Evolutionary conservation across 2,888 invertebrate species (phyloP), one percentile per base, ranked within the genome.

Genomic region (Drosophila kokeensis): DNA sequence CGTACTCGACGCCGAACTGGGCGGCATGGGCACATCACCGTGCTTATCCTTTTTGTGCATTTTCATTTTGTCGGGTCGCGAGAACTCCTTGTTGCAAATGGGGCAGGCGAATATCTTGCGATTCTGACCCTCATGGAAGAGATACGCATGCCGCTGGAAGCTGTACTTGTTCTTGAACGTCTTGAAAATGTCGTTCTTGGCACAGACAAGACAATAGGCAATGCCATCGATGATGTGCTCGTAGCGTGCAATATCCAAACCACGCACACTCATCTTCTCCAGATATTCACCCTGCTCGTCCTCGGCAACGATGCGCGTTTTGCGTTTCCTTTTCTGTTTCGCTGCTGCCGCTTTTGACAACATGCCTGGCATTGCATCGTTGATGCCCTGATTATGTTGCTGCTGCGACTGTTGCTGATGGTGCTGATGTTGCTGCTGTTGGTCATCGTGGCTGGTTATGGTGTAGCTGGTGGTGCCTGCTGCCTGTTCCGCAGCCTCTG

Each of bases 11-110:
- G 74, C 67, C 2, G 80, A 78, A 0, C 80, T 80, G 4, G 87
- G 89, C 45, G 86, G 82, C 71, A 90, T 87, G 6, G 89, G 80
- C 42, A 90, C 80, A 61, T 92, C 92, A 11, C 92, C 91, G 61
- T 92, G 92, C 61, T 92, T 92, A 58, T 92, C 92, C 79, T 92
- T 92, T 72, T 92, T 92, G 81, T 92, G 92, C 92, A 92, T 92
- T 77, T 92, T 92, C 92, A 92, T 92, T 76, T 92, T 92, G 62
- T 92, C 92, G 1, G 92, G 92, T 0, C 92, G 87, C 49, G 92
- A 92, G 76, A 92, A 92, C 74, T 92, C 92, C 71, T 92, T 92
- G 76, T 92, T 92, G 79, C 92, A 92, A 36, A 92, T 89, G 61
- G 92, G 93, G 66, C 92, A 92, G 13, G 92, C 92, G 60, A 92